These are phyloP conservation scores for Druon quercuslanigerum DNA, from an alignment of 1,140 invertebrate species.

Conservation along the genomic window DNA sequence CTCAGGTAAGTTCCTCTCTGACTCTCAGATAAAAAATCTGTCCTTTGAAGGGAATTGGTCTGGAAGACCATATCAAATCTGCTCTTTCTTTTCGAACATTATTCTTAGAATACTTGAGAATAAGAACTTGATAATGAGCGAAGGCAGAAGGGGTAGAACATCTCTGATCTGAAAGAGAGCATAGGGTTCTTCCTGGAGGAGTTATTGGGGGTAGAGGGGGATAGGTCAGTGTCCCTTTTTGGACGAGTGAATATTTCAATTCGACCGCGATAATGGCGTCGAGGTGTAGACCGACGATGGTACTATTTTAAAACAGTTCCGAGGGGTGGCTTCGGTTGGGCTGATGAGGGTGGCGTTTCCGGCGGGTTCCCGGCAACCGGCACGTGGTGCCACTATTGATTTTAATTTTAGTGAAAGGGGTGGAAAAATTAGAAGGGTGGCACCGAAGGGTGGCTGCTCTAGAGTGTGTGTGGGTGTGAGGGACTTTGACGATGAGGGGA, in stretches of 20 bases:
- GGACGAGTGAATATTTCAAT: conserved; percentile 56
- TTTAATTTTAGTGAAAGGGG: conserved; percentile 78
- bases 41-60: conserved; percentile 7
- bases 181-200: too few species aligned
- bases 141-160: neutral
- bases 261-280: conserved; percentile 55
- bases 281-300: conserved; percentile 51
- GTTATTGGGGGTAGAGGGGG: neutral
- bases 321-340: conserved; percentile 59
- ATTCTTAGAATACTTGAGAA: neutral
- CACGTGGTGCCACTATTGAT: conserved; percentile 77
- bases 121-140: conserved; percentile 11
- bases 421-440: conserved; percentile 77
- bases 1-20: neutral
- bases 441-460: conserved; percentile 64
- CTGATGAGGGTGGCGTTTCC: conserved; percentile 69
- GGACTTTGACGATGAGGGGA: conserved; percentile 7
- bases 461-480: conserved; percentile 48
- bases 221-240: conserved; percentile 37
- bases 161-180: neutral
- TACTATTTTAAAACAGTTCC: conserved; percentile 64
- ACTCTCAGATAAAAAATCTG: neutral
- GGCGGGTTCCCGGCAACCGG: conserved; percentile 67
- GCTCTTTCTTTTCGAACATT: conserved; percentile 9
- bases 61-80: conserved; percentile 1